Percentiles rank a stretch among this genome's conserved stretches.
phyloP scores from a whole-genome alignment of 1,140 invertebrate genomes.

The Pseudomyrmex cubaensis region DNA sequence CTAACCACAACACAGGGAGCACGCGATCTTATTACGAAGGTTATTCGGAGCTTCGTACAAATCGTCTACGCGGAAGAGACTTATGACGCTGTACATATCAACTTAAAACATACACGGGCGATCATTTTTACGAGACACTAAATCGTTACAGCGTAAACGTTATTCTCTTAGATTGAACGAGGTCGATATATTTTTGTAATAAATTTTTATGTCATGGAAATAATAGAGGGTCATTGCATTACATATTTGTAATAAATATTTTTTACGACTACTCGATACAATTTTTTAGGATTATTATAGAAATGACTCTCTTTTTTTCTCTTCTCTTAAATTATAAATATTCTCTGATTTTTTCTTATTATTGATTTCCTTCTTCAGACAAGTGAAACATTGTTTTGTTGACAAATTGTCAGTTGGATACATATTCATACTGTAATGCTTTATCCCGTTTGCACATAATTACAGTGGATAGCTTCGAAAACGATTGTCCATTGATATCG shows the following conservation, averaged over 20 bases:
- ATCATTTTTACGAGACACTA: slow-evolving; percentile 4
- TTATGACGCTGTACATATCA: background rate
- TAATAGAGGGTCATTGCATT: background rate
- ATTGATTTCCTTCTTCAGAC: too few species aligned
- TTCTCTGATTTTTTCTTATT: too few species aligned
- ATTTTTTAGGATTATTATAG: background rate
- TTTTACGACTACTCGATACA: slow-evolving; percentile 7
- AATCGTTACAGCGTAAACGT: background rate
- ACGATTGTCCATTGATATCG: slow-evolving; percentile 18
- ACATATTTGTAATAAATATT: slow-evolving; percentile 18
- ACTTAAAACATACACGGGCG: background rate
- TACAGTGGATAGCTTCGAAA: slow-evolving; percentile 8
- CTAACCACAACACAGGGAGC: background rate
- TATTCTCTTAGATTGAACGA: background rate
- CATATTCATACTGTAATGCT: background rate
- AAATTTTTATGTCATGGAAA: slow-evolving; percentile 10
- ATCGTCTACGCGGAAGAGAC: background rate
- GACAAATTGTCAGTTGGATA: background rate
- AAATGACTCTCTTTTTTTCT: too few species aligned
- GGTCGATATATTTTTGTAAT: slow-evolving; percentile 5
- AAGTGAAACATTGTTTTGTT: background rate
- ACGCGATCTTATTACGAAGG: slow-evolving; percentile 17
- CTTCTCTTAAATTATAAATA: too few species aligned
- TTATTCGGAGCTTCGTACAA: slow-evolving; percentile 16
- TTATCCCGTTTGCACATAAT: slow-evolving; percentile 15